Base-by-base conservation (phyloP, 2,797 vertebrate genomes). In the Sternotherus odoratus region DNA sequence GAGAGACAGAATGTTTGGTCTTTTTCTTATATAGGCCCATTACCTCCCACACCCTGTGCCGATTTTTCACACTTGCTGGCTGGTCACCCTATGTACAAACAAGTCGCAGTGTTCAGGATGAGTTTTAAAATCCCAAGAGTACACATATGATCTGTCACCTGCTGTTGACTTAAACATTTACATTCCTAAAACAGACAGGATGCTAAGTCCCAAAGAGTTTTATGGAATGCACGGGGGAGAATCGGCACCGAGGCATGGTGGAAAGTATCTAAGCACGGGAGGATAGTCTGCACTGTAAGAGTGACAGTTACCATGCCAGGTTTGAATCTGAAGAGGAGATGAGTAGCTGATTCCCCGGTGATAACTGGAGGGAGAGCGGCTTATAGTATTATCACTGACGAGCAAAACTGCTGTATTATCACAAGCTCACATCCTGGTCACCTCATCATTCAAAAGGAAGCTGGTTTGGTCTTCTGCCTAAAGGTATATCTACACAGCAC, bases 371-470 rank as follows among this genome's bases (percentile, higher is more conserved):
- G 66, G 17, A 46, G 46, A 17, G 6, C 12, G 39, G 8, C 77
- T 92, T 84, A 84, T 28, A 81, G 77, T 17, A 87, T 49, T 91
- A 88, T 8, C 86, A 74, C 85, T 54, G 60, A 54, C 79, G 82
- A 94, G 80, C 83, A 33, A 94, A 94, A 95, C 69, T 1, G 3
- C 79, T 85, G 63, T 17, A 57, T 87, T 93, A 81, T 77, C 86
- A 91, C 87, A 95, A 93, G 80, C 17, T 57, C 11, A 1, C 75
- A 91, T 90, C 91, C 93, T 95, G 91, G 91, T 86, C 91, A 90
- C 78, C 94, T 92, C 92, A 84, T 83, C 77, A 57, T 60, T 96
- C 89, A 94, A 82, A 96, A n/a, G 82, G 56, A 81, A 1, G 2
- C n/a, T 56, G 80, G 86, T 80, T 63, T 95, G 86, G 90, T 56